phyloP scores from a whole-genome alignment of 2,113 vertebrate genomes.

The Sciurus niger region DNA sequence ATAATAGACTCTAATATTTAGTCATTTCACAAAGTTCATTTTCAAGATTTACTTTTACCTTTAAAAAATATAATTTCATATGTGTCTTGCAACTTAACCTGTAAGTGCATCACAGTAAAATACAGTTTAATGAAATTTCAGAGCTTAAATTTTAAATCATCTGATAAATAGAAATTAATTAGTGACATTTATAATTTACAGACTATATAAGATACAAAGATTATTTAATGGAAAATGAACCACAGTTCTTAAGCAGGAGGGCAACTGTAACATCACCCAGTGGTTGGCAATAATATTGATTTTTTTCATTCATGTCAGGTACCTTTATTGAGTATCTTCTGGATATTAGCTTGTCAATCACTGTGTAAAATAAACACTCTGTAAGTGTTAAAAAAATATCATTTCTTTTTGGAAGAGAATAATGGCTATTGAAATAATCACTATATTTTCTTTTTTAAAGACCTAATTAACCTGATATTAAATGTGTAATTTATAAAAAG shows the following conservation, averaged over 20 bases:
- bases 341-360: not conserved
- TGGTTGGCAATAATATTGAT: not conserved
- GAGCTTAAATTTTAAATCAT: not conserved
- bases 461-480: not conserved
- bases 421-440: constrained; percentile 38
- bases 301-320: not conserved
- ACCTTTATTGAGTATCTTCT: not conserved
- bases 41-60: constrained; percentile 39
- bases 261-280: fast-evolving
- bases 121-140: not conserved
- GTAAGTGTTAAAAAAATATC: not conserved
- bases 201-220: not conserved
- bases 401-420: constrained; percentile 46
- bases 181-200: not conserved
- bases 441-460: not conserved
- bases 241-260: not conserved
- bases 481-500: constrained; percentile 52
- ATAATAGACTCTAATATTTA: constrained; percentile 49
- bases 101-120: not conserved
- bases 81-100: not conserved
- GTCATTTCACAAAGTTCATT: constrained; percentile 51
- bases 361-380: not conserved
- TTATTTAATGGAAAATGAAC: not conserved
- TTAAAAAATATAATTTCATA: not conserved
- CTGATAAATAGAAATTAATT: not conserved